Conservation (phyloP, 2,113 vertebrate species). For the Onychorhynchus coronatus region DNA sequence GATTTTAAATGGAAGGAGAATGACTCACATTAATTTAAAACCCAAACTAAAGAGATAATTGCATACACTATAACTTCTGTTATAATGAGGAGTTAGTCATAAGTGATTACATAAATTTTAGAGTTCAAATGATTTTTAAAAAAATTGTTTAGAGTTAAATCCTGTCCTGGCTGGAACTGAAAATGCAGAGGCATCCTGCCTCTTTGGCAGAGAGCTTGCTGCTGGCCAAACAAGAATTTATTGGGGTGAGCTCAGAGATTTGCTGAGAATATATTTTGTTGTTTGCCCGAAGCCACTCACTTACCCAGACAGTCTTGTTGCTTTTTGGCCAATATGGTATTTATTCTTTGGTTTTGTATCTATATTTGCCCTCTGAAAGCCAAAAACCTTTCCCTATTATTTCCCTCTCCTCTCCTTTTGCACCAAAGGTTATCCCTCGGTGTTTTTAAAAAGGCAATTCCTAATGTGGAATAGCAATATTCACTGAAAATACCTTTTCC, state of each 20-base stretch:
- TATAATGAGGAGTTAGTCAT: slow-evolving; percentile 64
- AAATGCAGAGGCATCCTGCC: not conserved
- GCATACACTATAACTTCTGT: slow-evolving; percentile 51
- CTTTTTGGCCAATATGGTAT: not conserved
- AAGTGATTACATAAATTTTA: slow-evolving; percentile 63
- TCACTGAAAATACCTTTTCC: not conserved
- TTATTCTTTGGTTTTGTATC: not conserved
- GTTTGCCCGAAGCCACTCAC: not conserved
- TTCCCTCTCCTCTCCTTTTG: not conserved
- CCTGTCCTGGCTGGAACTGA: not conserved
- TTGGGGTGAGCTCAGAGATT: not conserved
- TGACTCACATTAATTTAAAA: slow-evolving; percentile 63
- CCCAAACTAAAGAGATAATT: slow-evolving; percentile 40
- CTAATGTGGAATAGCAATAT: not conserved
- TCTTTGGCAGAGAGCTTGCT: not conserved
- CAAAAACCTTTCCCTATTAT: not conserved
- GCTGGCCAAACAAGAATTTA: not conserved
- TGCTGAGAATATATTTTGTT: not conserved
- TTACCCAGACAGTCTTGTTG: not conserved
- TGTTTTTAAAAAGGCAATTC: not conserved
- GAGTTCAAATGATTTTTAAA: slow-evolving; percentile 31
- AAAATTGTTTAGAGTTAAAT: not conserved
- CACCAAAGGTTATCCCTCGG: not conserved
- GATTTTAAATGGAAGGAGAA: slow-evolving; percentile 46
- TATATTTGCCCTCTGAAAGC: not conserved